Evolutionary conservation across 2,888 invertebrate species (phyloP), one percentile per base, ranked within the genome.

Genomic region (Deilephila porcellus): DNA sequence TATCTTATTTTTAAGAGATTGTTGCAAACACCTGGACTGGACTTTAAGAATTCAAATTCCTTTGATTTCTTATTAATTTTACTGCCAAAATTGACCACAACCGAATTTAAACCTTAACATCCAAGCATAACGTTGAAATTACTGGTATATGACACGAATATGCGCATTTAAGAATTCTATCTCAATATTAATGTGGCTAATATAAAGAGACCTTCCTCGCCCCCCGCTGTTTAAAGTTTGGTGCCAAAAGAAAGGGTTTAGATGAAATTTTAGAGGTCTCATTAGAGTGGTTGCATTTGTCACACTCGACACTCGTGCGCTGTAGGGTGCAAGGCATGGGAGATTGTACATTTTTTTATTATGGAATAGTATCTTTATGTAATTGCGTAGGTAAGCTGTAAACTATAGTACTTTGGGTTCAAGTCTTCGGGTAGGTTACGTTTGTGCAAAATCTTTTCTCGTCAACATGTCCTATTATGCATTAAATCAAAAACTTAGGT

Each of bases 221-320:
- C 60, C n/a, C 63, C 19, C 70, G n/a, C 45, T 67, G 52, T 56
- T 59, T 53, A 64, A 67, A 71, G n/a, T 29, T 56, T 60, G 20
- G 59, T 71, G 60, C 53, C 62, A 76, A 78, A 77, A 56, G 71
- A 63, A 20, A 75, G 52, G 67, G 45, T 79, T 82, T 79, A 78
- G 78, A 77, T 78, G 80, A 76, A 76, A 79, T 73, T 77, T 85
- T 85, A 82, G 82, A 76, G 86, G 76, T 84, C 87, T 77, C 74
- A 73, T 72, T 74, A 76, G 74, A 75, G 52, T 83, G 84, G 86
- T 73, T 75, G 62, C 60, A 71, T 76, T 74, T 76, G 73, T 75
- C 60, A 45, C 56, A 70, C 71, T 25, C 37, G n/a, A 56, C 19
- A 56, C 56, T 56, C 56, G 56, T 56, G 56, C 17, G 5, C n/a